Base-by-base conservation (phyloP, 2,797 vertebrate species). In the Pangasius sanitwongsei region DNA sequence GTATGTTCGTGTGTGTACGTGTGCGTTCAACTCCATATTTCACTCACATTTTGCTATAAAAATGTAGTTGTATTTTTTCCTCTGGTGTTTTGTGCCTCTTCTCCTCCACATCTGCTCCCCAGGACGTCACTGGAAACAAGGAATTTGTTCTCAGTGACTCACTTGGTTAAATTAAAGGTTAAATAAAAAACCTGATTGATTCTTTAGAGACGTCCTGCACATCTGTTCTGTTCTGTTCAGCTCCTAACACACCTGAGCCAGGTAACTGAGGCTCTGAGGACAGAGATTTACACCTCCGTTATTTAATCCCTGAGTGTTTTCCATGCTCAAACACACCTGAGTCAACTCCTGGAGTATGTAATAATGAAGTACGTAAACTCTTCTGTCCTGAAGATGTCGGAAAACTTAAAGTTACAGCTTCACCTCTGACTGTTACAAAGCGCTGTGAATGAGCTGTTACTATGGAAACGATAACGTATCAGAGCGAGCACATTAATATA, bases 201-300 rank as follows among this genome's bases (percentile, higher is more conserved):
- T 41, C 81, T 83, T 83, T 28, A 83, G 59, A 86, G 72, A 37
- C 18, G 7, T 53, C 48, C 28, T 37, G n/a, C 31, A 67, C 86
- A 80, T 44, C 53, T 80, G 74, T 53, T 65, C 37, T 77, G 15
- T 16, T 44, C 53, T 80, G 74, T 72, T 41, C 72, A 63, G 44
- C 23, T 81, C 41, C 25, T 23, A 53, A 16, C 75, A 67, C 75
- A 80, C 75, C 75, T 87, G 86, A 87, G 74, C 59, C 61, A 81
- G 77, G 77, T 87, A 67, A 37, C 4, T 37, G 53, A 16, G 13
- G 44, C 48, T 80, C 77, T 12, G 69, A 61, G 84, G 20, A 31
- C 31, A 5, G 50, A 34, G 55, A 78, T 0, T 0, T 8, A 28
- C 80, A 44, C 34, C 57, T 25, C 23, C 0, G 5, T 2, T 41